Evolutionary conservation across 2,797 vertebrate genomes (phyloP).

Genomic region (Diceros bicornis): DNA sequence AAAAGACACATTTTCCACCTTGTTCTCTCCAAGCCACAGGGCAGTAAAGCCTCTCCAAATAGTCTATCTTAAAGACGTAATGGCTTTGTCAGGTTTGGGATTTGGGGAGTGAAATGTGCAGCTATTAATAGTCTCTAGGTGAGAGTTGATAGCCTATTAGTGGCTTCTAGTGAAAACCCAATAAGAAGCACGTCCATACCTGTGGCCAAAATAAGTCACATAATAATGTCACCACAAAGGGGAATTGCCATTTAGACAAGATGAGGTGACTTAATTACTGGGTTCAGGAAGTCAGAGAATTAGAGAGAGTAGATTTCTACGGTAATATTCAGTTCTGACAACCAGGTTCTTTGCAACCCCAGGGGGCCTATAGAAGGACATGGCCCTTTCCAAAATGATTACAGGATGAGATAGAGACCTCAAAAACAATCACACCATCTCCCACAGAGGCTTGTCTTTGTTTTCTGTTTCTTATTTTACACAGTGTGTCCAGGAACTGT

Average conservation of each 20-base stretch:
- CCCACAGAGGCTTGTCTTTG: not conserved
- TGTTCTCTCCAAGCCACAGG: not conserved
- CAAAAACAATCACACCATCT: not conserved
- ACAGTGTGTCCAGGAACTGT: not conserved
- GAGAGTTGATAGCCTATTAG: not conserved
- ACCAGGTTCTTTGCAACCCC: not conserved
- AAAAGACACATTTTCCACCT: constrained; percentile 40
- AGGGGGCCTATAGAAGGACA: not conserved
- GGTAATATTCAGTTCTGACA: not conserved
- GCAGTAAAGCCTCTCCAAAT: not conserved
- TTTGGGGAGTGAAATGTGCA: not conserved
- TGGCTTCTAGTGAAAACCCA: not conserved
- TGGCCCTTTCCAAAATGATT: constrained; percentile 10
- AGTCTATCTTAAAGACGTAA: constrained; percentile 23
- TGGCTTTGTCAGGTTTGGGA: not conserved
- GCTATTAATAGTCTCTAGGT: not conserved
- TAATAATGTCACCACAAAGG: not conserved
- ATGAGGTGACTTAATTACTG: not conserved
- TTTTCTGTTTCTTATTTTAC: constrained; percentile 56
- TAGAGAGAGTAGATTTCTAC: not conserved
- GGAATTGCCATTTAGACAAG: constrained; percentile 19
- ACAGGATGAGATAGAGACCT: not conserved
- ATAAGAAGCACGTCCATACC: not conserved
- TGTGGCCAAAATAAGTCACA: not conserved
- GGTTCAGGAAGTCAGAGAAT: not conserved